Base-by-base conservation (phyloP, 2,888 invertebrate species). In the Allacma fusca region DNA sequence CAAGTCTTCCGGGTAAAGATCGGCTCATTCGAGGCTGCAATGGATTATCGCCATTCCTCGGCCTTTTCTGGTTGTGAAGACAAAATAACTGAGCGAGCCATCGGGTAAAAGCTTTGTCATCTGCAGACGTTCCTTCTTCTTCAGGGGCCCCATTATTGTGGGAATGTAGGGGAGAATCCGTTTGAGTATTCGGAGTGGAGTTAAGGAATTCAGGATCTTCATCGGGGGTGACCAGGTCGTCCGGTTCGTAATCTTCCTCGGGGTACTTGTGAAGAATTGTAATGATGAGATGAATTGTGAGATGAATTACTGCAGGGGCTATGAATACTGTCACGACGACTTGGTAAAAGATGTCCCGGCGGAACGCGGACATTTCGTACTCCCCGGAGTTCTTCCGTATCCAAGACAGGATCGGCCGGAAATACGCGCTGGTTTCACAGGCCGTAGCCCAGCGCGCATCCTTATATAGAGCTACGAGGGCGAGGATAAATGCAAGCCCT, bases 241-340 rank as follows among this genome's bases (percentile, higher is more conserved):
- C 50, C 19, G 2, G 2, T 19, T 62, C 62, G 21, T 62, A 23
- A 16, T 9, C 26, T 23, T 23, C 62, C 24, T 62, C 62, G 7
- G 50, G 50, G 2, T 13, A 19, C 16, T n/a, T 50, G 7, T 23
- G 68, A 4, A 68, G 2, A n/a, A 40, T 4, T 26, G 68, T 68
- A 12, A 68, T 4, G 7, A 68, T n/a, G n/a, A 68, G 29, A 29
- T 68, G 68, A 40, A 26, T 23, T 2, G n/a, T 7, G 7, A 68
- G 40, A 21, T 68, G 68, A 29, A 68, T 1, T n/a, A 68, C 40
- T n/a, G 68, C 40, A 13, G 68, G 68, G n/a, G 68, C 40, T 9
- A 68, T 19, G 21, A 68, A 68, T 21, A 40, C 21, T 2, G 40
- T 29, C n/a, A 68, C 68, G 9, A 68, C 40, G 12, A 68, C n/a